These are phyloP conservation scores for Spinibarbus caldwelli DNA, from an alignment of 2,797 vertebrate genomes.

Conservation along the genomic window DNA sequence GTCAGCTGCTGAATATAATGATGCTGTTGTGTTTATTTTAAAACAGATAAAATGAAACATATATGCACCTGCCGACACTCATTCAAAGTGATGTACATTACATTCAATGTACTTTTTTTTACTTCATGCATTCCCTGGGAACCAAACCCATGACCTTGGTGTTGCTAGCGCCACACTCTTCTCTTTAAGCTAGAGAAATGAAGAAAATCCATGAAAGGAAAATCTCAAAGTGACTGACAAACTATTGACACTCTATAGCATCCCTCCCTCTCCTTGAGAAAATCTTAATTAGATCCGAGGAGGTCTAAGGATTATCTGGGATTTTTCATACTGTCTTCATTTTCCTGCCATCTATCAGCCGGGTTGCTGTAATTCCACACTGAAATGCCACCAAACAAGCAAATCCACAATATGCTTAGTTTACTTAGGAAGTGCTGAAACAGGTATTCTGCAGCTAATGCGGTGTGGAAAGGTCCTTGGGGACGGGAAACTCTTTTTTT, in stretches of 20 bases:
- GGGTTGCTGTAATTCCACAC: not conserved
- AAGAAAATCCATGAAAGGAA: not conserved
- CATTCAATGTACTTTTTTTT: not conserved
- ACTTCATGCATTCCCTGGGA: not conserved
- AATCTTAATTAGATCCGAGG: constrained; percentile 37
- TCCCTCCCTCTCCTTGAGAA: constrained; percentile 6
- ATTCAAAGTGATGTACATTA: not conserved
- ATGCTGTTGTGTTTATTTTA: not conserved
- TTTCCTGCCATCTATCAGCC: constrained; percentile 8
- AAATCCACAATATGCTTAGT: constrained; percentile 27
- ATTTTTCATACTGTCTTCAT: constrained; percentile 3
- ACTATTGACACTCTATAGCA: constrained; percentile 1
- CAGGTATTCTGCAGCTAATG: constrained; percentile 36
- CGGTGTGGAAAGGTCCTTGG: not conserved
- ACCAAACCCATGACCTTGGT: constrained; percentile 15
- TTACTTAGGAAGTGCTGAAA: constrained; percentile 31
- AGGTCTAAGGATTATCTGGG: constrained; percentile 17
- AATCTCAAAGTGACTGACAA: not conserved
- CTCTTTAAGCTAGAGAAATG: not conserved
- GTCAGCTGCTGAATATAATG: not conserved
- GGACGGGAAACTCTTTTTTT: not conserved
- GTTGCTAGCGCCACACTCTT: not conserved
- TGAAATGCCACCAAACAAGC: constrained; percentile 30
- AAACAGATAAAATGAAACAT: not conserved
- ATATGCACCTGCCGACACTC: too few species aligned